Base-by-base conservation (phyloP, 2,113 vertebrate species). In the Cromileptes altivelis region DNA sequence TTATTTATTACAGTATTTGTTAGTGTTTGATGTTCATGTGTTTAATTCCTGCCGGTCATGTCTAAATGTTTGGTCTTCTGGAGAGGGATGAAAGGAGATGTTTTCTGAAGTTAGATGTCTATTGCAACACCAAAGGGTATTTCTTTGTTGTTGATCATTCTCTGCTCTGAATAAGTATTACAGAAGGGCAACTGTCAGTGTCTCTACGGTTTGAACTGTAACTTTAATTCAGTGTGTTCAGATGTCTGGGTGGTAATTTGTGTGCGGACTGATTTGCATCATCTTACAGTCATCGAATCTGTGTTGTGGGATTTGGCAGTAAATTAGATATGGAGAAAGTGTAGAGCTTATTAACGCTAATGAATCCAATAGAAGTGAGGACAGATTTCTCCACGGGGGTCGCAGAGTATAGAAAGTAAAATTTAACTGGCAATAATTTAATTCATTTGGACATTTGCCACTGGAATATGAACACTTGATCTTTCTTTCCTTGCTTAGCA, bases 181-280 rank as follows among this genome's bases (percentile, higher is more conserved):
- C 15, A 30, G 33, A 69, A 40, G 27, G 40, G 47, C 21, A 71
- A 4, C 49, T 50, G 37, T 23, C 47, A 27, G 18, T 18, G n/a
- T 21, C 15, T 58, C 45, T 53, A 7, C 11, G n/a, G 68, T 42
- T 49, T 81, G 21, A 85, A 61, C 15, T 17, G 2, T 69, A 25
- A 71, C 69, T 85, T 84, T 56, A 75, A 74, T 27, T 83, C 18
- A 60, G 17, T 23, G 27, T 75, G 68, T 75, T 62, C 27, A 27
- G 57, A 9, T 69, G 19, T 70, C 1, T 37, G 12, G 19, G 47
- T 42, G 33, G 53, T 70, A 10, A 49, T 75, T 76, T 75, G 19
- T 72, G 40, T 70, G 53, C 25, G 25, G n/a, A 63, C 69, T 82
- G 72, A 69, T 83, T 72, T 74, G 42, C 62, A 68, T 82, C 49